A percentile compares a stretch with the other conserved stretches of the same genome.
Evolutionary conservation across 1,140 invertebrate species (phyloP).

Genomic region (Rhopalosiphum padi): DNA sequence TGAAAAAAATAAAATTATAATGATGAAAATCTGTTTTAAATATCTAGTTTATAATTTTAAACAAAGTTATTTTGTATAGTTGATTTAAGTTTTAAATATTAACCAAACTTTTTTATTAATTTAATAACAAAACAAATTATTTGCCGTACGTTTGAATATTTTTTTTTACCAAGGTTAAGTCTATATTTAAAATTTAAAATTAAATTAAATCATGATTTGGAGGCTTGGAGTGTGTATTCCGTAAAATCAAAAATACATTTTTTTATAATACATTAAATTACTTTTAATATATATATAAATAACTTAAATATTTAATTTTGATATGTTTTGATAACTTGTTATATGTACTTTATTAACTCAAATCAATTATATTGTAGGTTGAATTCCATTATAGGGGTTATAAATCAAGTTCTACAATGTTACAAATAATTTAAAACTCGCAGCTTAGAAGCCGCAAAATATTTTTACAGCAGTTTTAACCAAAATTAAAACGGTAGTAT

Average conservation of each 20-base stretch:
- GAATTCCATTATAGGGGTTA: background rate
- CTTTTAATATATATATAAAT: too few species aligned
- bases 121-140: background rate
- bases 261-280: background rate
- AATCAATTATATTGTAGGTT: background rate
- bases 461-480: background rate
- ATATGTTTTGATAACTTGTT: background rate
- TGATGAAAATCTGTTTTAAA: background rate
- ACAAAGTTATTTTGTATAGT: background rate
- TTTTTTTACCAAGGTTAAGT: background rate
- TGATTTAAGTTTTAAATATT: background rate
- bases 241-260: background rate
- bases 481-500: background rate
- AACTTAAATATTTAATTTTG: background rate
- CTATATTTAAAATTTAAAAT: background rate
- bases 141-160: background rate
- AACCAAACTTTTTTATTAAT: background rate
- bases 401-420: background rate
- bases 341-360: background rate
- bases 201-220: background rate
- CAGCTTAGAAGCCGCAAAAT: slow-evolving; percentile 22
- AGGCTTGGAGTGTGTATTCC: background rate
- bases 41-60: background rate
- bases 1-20: background rate
- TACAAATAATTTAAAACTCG: background rate